Base-by-base conservation (phyloP, 2,797 vertebrate genomes). In the Cuniculus paca region DNA sequence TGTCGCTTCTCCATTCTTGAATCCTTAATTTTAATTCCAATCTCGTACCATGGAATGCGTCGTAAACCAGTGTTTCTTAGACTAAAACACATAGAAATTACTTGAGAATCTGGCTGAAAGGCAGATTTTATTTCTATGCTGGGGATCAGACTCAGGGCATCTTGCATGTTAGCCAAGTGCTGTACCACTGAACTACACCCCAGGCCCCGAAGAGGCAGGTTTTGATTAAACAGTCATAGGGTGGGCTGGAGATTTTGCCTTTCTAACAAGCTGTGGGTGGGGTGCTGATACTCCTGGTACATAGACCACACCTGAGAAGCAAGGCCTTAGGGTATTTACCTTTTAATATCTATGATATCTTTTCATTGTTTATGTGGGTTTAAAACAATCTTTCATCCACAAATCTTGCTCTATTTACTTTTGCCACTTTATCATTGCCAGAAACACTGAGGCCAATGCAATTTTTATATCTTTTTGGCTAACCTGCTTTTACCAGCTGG, bases 401-500 rank as follows among this genome's bases (percentile, higher is more conserved):
- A 85, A 78, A 78, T 74, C 75, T 61, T 50, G 12, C 39, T 90
- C 75, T 70, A 77, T 72, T 91, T 94, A n/a, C n/a, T 74, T 92
- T 88, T n/a, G 52, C 9, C 4, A 61, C 65, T 86, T 93, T 93
- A 56, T 56, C 52, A 13, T 28, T 72, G 31, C n/a, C 0, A 5
- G 54, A 70, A 91, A 70, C 36, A 7, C 52, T 31, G 20, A 88
- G 54, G 39, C 45, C 83, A 80, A 6, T 39, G n/a, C 0, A 19
- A 39, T 77, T 81, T 92, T 86, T 48, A 86, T 87, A 90, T 34
- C n/a, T 74, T 91, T 86, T 54, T 36, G 16, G 45, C 28, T 88
- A 80, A 88, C 52, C 4, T 34, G 26, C 31, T 94, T 91, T 93
- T 77, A 31, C 52, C 52, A 77, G 16, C 17, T 54, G 50, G 61